These are phyloP conservation scores for Mormoops blainvillei DNA, from an alignment of 2,113 vertebrate genomes.

Conservation along the genomic window DNA sequence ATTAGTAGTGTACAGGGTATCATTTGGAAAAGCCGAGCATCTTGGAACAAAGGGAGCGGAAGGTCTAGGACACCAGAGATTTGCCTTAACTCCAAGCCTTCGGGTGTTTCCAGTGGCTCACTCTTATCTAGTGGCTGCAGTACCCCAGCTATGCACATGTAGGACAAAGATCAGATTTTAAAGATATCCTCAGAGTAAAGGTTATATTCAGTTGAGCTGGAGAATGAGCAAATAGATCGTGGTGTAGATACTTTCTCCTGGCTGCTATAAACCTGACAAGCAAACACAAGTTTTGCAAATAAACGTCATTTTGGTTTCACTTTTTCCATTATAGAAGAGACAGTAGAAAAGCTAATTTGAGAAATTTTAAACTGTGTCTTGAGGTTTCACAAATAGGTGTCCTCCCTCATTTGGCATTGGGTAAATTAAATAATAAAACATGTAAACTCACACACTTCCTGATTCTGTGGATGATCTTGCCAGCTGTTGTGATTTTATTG, in stretches of 20 bases:
- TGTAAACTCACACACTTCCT: slow-evolving; percentile 18
- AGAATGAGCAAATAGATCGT: neutral
- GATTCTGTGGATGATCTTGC: slow-evolving; percentile 19
- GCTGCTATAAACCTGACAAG: neutral
- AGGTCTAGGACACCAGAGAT: neutral
- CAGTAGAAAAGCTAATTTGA: slow-evolving; percentile 28
- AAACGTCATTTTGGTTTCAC: neutral
- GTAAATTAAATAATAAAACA: slow-evolving; percentile 55
- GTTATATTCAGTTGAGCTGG: neutral
- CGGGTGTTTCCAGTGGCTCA: neutral
- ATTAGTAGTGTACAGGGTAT: neutral
- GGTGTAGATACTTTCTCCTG: neutral
- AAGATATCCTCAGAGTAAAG: neutral
- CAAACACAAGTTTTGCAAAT: neutral
- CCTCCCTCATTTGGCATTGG: neutral
- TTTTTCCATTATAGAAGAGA: neutral
- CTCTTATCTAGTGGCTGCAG: neutral
- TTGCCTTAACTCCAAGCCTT: neutral
- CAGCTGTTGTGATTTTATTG: slow-evolving; percentile 70
- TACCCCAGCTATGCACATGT: neutral
- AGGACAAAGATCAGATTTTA: neutral
- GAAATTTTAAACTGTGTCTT: slow-evolving; percentile 31
- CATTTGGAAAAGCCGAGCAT: neutral
- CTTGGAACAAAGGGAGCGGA: neutral
- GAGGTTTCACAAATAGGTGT: slow-evolving; percentile 24